Evolutionary conservation across 2,113 vertebrate genomes (phyloP).

Genomic region (Brevimyrus niger): DNA sequence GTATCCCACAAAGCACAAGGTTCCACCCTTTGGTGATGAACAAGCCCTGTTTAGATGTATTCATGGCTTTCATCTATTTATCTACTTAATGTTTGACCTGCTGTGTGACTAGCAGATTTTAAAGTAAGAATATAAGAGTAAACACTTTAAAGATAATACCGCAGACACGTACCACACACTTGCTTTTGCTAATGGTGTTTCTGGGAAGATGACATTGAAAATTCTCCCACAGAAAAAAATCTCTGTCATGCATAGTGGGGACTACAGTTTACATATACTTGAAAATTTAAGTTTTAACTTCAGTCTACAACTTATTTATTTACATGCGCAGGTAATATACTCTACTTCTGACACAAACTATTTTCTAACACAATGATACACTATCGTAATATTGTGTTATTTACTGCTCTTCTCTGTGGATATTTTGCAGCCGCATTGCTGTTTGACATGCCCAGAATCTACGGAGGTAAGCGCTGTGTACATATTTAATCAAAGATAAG

Average conservation of each 20-base stretch:
- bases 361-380: background rate
- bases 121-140: background rate
- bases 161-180: background rate
- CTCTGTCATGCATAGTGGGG: background rate
- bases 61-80: background rate
- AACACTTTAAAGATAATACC: background rate
- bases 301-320: background rate
- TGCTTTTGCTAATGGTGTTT: background rate
- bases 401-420: background rate
- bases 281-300: background rate
- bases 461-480: constrained; percentile 50
- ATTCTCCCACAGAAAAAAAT: background rate
- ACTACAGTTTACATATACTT: background rate
- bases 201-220: background rate
- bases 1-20: background rate
- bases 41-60: background rate
- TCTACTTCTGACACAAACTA: background rate
- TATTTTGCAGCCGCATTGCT: constrained; percentile 33
- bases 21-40: background rate
- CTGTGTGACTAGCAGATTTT: background rate
- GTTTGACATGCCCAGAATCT: constrained; percentile 61
- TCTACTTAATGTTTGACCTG: background rate
- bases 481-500: background rate
- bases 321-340: background rate
- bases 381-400: background rate